Evolutionary conservation across 2,113 vertebrate species (phyloP).

Genomic region (Elachura formosa): DNA sequence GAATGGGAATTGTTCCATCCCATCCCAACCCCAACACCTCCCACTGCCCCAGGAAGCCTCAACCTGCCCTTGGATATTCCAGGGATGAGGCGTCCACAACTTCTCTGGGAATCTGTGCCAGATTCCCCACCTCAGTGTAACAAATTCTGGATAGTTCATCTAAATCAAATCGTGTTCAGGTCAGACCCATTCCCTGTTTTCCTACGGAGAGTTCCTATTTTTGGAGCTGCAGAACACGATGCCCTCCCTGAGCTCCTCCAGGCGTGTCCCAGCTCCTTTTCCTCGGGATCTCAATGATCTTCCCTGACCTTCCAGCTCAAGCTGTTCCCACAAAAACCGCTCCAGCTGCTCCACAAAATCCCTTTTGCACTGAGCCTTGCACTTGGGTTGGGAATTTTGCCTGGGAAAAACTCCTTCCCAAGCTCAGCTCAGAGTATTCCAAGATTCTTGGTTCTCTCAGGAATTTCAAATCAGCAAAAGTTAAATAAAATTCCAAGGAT

Average conservation of each 20-base stretch:
- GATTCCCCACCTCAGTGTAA: accelerated
- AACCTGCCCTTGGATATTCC: neutral
- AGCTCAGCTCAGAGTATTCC: neutral
- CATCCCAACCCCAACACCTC: neutral
- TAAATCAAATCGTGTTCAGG: accelerated
- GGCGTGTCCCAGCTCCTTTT: neutral
- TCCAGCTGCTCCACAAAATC: neutral
- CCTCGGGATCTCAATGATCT: neutral
- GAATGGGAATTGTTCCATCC: no score
- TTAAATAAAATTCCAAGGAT: neutral
- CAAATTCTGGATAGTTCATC: neutral
- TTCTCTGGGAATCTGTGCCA: neutral
- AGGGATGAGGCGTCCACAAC: neutral
- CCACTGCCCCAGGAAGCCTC: neutral
- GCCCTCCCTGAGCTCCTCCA: neutral
- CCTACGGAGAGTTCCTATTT: accelerated
- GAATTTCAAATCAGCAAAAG: neutral
- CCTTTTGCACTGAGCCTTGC: accelerated
- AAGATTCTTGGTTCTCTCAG: no score
- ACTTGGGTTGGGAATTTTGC: accelerated
- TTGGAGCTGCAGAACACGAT: neutral
- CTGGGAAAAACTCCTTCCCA: accelerated
- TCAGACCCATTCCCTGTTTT: neutral
- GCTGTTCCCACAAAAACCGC: neutral
- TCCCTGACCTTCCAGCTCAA: neutral